These are phyloP conservation scores for Pangasius mekongensis DNA, from an alignment of 2,797 vertebrate species.

Conservation along the genomic window DNA sequence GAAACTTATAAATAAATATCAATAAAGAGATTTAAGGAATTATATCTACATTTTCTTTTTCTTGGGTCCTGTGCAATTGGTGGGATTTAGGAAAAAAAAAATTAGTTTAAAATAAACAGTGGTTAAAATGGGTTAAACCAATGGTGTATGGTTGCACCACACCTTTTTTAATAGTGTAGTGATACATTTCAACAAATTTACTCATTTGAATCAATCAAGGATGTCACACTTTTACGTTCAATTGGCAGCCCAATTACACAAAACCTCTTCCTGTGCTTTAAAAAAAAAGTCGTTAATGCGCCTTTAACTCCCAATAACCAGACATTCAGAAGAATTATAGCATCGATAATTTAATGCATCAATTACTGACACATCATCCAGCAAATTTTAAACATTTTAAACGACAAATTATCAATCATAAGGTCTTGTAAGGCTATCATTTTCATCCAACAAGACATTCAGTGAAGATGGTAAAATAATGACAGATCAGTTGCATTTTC, in stretches of 20 bases:
- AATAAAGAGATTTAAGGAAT: conserved; percentile 19
- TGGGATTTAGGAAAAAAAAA: neutral
- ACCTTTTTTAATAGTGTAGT: neutral
- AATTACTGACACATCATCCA: neutral
- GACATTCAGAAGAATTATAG: neutral
- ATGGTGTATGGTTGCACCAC: neutral
- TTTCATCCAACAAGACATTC: neutral
- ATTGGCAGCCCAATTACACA: neutral
- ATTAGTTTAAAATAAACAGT: neutral
- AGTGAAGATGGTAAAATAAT: neutral
- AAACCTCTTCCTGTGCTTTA: neutral
- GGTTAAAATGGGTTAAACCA: neutral
- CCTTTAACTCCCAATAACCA: neutral
- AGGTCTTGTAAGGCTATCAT: neutral
- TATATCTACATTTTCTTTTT: neutral
- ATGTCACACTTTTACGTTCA: neutral
- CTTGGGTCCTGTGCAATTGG: neutral
- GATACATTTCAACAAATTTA: no score
- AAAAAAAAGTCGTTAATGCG: neutral
- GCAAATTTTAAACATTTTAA: neutral
- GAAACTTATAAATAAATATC: neutral
- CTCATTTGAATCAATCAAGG: neutral
- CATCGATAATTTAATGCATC: neutral
- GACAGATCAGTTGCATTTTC: neutral
- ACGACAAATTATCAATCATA: neutral